These are phyloP conservation scores for Tetrao urogallus DNA, from an alignment of 2,113 vertebrate genomes.

Conservation along the genomic window DNA sequence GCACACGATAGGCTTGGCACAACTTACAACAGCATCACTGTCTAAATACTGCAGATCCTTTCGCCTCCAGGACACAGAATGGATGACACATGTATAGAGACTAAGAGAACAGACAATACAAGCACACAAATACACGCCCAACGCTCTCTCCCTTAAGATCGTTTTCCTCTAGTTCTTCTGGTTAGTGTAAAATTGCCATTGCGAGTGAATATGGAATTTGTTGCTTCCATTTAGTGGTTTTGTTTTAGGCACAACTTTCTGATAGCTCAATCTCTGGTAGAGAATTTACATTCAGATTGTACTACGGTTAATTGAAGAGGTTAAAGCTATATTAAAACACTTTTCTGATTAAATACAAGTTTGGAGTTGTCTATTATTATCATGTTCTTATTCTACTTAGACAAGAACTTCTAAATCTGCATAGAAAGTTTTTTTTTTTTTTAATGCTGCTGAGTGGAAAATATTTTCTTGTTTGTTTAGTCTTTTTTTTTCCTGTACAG, in stretches of 20 bases:
- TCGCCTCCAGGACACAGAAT: background rate
- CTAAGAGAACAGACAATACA: background rate
- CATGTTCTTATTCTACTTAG: background rate
- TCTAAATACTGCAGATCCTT: background rate
- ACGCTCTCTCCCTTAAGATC: background rate
- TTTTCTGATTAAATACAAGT: background rate
- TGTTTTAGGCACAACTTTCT: background rate
- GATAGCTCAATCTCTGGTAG: background rate
- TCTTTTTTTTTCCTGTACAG: constrained; percentile 40
- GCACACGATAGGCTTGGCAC: background rate
- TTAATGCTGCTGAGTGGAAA: constrained; percentile 33
- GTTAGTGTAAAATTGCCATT: background rate
- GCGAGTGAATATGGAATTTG: background rate
- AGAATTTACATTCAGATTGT: background rate
- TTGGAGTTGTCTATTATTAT: background rate
- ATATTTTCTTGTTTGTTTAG: constrained; percentile 58
- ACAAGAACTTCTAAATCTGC: background rate
- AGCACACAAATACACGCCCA: background rate
- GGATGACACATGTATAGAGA: background rate
- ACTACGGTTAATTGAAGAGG: background rate
- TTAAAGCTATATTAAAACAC: background rate
- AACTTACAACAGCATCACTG: background rate
- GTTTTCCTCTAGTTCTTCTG: background rate
- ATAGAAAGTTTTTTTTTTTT: background rate
- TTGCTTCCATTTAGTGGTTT: background rate